Evolutionary conservation across 1,140 invertebrate genomes (phyloP), one percentile per base, ranked within the genome.

Genomic region (Solen grandis): DNA sequence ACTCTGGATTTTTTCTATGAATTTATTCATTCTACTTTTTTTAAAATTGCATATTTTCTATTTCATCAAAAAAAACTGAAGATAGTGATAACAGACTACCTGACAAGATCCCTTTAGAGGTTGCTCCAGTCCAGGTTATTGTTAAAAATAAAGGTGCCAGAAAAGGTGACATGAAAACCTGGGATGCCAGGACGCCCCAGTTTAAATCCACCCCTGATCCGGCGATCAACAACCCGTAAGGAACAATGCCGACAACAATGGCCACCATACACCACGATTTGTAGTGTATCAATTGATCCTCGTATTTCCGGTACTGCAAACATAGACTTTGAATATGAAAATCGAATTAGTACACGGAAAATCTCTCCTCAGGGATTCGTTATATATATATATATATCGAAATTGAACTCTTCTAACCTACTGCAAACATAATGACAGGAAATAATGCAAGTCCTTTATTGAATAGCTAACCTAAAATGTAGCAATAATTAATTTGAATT

Each of bases 81-180:
- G n/a, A n/a, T n/a, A n/a, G n/a, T n/a, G n/a, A n/a, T n/a, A n/a
- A n/a, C n/a, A n/a, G n/a, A n/a, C n/a, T 84, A 52, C 86, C 86
- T 16, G 79, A 52, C 69, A 87, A 76, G n/a, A 88, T 69, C 25
- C 86, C 86, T 38, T 41, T 38, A 29, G 83, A 46, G 31, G 84
- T 88, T 2, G 83, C 66, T 41, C 79, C 78, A 25, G 83, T 29
- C 87, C 87, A 88, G 22, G 82, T 33, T 3, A 88, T 83, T 8
- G 87, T 85, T 25, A 88, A 55, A 31, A 86, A 77, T 57, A 88
- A 70, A 22, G 87, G 87, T 31, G 82, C 33, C 2, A 88, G 69
- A 35, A 83, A 72, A 16, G 68, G 68, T 35, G 46, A 54, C 2
- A 62, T 72, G 0, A 81, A 54, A n/a, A 69, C 60, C 35, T 66